These are phyloP conservation scores for Acleris emargana DNA, from an alignment of 2,888 invertebrate species.

Conservation along the genomic window DNA sequence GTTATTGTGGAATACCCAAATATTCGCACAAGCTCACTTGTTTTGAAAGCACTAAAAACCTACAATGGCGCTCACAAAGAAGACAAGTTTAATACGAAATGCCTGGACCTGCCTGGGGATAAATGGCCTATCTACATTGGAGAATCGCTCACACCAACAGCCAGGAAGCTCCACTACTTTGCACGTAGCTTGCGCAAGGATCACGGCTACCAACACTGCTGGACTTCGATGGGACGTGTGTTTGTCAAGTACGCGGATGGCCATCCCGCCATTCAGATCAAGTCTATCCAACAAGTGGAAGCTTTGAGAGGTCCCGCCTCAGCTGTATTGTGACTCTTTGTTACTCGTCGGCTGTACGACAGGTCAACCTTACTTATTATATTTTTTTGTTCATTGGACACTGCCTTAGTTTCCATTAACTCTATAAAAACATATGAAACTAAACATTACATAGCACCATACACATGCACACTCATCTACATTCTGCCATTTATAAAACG, in stretches of 20 bases:
- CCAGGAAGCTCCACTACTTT: conserved; percentile 8
- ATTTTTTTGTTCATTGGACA: too few relatives aligned
- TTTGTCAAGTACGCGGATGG: conserved; percentile 3
- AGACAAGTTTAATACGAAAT: conserved; percentile 2
- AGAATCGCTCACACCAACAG: conserved; percentile 1
- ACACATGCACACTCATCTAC: too few relatives aligned
- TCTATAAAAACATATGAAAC: too few relatives aligned
- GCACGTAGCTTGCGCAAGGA: conserved; percentile 11
- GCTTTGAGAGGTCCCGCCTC: too few relatives aligned
- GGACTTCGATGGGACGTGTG: conserved; percentile 14
- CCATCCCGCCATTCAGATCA: neutral
- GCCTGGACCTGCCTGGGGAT: conserved; percentile 4
- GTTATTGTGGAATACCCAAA: conserved; percentile 9
- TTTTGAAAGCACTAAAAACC: neutral
- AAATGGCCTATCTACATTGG: neutral
- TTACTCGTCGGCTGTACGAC: too few relatives aligned
- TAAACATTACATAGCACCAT: too few relatives aligned
- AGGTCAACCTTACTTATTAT: too few relatives aligned
- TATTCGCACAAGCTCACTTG: neutral
- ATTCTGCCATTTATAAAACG: too few relatives aligned
- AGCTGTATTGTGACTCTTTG: too few relatives aligned
- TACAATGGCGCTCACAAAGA: conserved; percentile 1
- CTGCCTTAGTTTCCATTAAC: too few relatives aligned
- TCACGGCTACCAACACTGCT: conserved; percentile 12
- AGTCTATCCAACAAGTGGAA: conserved; percentile 6